Evolutionary conservation across 2,113 vertebrate species (phyloP).

Genomic region (Oncorhynchus gorbuscha): DNA sequence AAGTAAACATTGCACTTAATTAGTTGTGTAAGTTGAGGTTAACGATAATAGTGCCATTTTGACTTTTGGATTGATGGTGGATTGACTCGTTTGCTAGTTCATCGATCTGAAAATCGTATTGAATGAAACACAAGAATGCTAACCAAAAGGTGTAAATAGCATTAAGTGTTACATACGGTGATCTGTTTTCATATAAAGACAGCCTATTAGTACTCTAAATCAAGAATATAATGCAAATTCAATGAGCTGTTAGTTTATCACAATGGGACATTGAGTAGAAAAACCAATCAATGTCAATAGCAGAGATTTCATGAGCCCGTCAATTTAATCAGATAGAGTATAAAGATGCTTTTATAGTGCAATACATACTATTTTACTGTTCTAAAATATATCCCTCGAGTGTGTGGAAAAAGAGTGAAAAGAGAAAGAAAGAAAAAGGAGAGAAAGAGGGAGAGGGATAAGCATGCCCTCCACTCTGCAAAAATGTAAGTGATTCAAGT

Average conservation of each 20-base stretch:
- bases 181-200: neutral
- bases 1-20: slow-evolving; percentile 4
- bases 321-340: neutral
- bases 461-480: slow-evolving; percentile 45
- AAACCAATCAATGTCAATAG: neutral
- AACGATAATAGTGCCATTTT: neutral
- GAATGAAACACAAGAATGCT: neutral
- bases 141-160: neutral
- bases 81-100: neutral
- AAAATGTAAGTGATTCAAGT: slow-evolving; percentile 34
- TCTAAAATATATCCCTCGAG: neutral
- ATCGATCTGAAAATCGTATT: slow-evolving; percentile 14
- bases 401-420: neutral
- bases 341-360: neutral
- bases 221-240: neutral
- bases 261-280: neutral
- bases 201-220: neutral
- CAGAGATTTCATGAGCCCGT: neutral
- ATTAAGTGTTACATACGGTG: neutral
- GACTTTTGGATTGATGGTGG: neutral
- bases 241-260: no score
- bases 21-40: neutral
- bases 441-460: slow-evolving; percentile 5
- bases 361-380: neutral
- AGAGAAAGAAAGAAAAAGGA: slow-evolving; percentile 35